phyloP scores from a whole-genome alignment of 2,888 invertebrate genomes.

The Ochropacha duplaris region DNA sequence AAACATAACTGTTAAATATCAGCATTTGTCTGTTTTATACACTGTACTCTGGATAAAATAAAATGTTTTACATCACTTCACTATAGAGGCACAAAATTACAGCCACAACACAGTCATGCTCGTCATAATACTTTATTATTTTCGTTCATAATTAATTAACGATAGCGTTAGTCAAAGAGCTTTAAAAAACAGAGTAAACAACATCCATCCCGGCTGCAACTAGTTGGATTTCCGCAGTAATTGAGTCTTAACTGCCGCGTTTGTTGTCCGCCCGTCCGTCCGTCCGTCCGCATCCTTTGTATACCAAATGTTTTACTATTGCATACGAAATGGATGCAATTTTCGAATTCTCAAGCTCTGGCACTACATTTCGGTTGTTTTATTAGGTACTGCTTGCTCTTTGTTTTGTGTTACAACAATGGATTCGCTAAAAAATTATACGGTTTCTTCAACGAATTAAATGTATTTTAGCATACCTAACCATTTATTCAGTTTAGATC shows the following conservation, averaged over 20 bases:
- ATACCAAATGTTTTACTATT: constrained; percentile 1
- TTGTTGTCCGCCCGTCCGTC: constrained; percentile 1
- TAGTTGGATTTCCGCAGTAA: constrained; percentile 4
- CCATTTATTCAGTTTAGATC: no score
- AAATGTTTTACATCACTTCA: not conserved
- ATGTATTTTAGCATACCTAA: no score
- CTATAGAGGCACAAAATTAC: not conserved
- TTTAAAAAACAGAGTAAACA: not conserved
- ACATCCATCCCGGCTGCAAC: not conserved
- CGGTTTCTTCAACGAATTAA: no score
- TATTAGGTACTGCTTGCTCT: not conserved
- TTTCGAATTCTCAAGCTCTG: not conserved
- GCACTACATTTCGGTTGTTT: not conserved
- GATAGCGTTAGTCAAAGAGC: not conserved
- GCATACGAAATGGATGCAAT: not conserved
- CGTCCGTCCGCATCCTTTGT: not conserved
- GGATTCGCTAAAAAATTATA: not conserved
- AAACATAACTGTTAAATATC: no score
- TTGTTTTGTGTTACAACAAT: not conserved
- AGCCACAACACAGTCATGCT: no score
- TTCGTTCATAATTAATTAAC: not conserved
- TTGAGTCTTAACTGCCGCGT: constrained; percentile 2
- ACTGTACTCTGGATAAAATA: no score
- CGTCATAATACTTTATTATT: not conserved
- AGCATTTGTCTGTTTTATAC: not conserved